Percentiles rank a stretch among this genome's conserved stretches.
These are phyloP conservation scores for Adineta ricciae DNA, from an alignment of 2,888 invertebrate species.

Conservation along the genomic window DNA sequence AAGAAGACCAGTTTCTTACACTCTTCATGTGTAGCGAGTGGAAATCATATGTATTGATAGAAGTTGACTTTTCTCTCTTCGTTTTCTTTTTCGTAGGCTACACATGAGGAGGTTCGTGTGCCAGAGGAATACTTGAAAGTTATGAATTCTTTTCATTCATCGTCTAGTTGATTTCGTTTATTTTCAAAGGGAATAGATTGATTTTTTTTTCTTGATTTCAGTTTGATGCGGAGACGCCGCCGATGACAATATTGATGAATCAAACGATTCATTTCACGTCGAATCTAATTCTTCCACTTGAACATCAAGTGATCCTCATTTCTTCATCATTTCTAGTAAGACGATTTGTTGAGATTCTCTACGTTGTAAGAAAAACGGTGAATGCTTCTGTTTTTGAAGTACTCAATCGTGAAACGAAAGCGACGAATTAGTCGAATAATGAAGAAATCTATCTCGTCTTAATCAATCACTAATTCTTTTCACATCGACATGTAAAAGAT, in stretches of 20 bases:
- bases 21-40: too few relatives aligned
- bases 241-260: not conserved
- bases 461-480: not conserved
- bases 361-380: not conserved
- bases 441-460: not conserved
- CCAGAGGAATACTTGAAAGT: not conserved
- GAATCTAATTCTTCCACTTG: not conserved
- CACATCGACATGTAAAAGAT: not conserved
- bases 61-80: not conserved
- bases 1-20: too few relatives aligned
- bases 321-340: not conserved
- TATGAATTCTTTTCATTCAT: not conserved
- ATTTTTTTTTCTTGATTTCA: not conserved
- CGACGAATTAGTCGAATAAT: too few relatives aligned
- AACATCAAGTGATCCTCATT: not conserved
- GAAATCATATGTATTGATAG: too few relatives aligned
- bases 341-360: not conserved
- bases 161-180: too few relatives aligned
- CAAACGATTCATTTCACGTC: not conserved
- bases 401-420: not conserved
- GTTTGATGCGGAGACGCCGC: not conserved
- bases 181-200: not conserved
- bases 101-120: not conserved
- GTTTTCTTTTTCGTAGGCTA: not conserved
- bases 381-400: not conserved